A percentile compares a stretch with the other conserved stretches of the same genome.
phyloP scores from a whole-genome alignment of 2,888 invertebrate genomes.

The Lithosia quadra region DNA sequence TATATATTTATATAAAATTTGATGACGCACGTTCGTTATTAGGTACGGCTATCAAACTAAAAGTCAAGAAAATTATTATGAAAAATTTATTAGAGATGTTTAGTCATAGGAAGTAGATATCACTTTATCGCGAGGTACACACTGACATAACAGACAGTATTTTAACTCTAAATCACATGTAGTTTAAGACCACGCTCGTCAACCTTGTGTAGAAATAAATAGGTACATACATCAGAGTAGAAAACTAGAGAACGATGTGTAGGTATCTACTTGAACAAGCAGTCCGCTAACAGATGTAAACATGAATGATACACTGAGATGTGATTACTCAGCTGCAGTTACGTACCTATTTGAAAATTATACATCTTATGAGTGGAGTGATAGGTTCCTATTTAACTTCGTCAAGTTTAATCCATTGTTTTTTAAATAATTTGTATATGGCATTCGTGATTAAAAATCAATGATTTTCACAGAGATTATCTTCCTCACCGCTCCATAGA shows the following conservation, averaged over 20 bases:
- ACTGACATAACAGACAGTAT: constrained; percentile 22
- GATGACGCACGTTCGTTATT: constrained; percentile 73
- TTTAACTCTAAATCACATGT: constrained; percentile 30
- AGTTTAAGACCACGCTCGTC: constrained; percentile 33
- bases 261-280: no score
- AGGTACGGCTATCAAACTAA: constrained; percentile 53
- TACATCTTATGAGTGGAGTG: background rate
- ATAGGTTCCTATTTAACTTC: no score
- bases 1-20: constrained; percentile 67
- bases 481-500: background rate
- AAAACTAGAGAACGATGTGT: no score
- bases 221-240: constrained; percentile 19
- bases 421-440: background rate
- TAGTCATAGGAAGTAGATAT: constrained; percentile 52
- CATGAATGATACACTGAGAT: no score
- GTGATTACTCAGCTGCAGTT: no score
- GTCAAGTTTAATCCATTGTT: no score
- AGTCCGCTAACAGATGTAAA: background rate
- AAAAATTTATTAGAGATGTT: constrained; percentile 64
- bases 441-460: no score
- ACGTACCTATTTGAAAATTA: background rate
- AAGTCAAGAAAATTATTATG: constrained; percentile 64
- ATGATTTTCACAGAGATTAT: no score
- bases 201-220: constrained; percentile 31
- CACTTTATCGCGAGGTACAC: constrained; percentile 18